These are phyloP conservation scores for Trachelus iudaicus DNA, from an alignment of 2,888 invertebrate species.

Conservation along the genomic window DNA sequence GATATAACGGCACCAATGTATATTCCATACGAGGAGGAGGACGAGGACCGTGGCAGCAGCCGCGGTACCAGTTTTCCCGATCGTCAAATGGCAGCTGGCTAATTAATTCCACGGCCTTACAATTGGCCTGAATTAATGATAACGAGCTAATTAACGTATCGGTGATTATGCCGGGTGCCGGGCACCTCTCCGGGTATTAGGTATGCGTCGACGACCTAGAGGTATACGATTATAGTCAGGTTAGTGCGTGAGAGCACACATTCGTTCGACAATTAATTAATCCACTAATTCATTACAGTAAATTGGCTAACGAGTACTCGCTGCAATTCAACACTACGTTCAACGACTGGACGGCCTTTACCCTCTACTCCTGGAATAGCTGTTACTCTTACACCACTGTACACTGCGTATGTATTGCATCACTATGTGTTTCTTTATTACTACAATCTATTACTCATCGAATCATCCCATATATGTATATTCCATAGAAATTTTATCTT, in stretches of 20 bases:
- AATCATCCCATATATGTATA: not conserved
- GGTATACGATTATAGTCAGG: not conserved
- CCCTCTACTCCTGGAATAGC: not conserved
- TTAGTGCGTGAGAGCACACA: not conserved
- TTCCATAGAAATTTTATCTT: not conserved
- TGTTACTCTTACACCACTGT: not conserved
- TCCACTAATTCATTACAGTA: not conserved
- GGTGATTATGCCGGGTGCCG: not conserved
- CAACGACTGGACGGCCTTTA: not conserved
- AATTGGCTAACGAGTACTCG: not conserved
- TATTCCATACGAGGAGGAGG: not conserved
- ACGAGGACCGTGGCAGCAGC: not conserved
- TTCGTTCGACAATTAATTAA: not conserved
- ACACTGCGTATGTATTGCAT: not conserved
- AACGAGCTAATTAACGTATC: not conserved
- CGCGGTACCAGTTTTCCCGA: not conserved
- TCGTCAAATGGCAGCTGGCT: not conserved
- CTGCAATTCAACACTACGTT: not conserved
- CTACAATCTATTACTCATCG: not conserved
- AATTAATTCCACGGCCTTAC: not conserved
- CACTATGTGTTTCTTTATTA: not conserved
- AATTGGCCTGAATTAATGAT: not conserved
- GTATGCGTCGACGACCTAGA: not conserved
- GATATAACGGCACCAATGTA: not conserved
- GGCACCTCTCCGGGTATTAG: not conserved